Conservation (phyloP, 2,113 vertebrate genomes). For the Ciconia stormi region DNA sequence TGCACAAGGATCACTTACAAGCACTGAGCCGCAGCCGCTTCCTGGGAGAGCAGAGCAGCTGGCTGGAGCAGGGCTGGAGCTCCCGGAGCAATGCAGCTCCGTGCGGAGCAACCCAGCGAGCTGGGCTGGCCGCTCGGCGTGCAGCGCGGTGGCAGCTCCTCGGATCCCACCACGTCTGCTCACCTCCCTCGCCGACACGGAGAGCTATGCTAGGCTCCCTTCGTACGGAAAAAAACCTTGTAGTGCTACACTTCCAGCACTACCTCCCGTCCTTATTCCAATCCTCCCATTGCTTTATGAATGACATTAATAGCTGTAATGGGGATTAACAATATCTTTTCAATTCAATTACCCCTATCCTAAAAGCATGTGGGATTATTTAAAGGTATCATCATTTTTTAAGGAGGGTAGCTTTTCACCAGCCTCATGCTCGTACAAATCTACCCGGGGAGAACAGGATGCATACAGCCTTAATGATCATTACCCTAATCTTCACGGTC, state of each 20-base stretch:
- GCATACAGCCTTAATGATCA: not conserved
- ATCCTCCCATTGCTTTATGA: not conserved
- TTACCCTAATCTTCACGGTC: not conserved
- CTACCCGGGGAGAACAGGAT: not conserved
- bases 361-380: not conserved
- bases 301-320: not conserved
- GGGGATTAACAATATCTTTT: not conserved
- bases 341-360: not conserved
- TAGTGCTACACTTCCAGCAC: not conserved
- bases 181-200: accelerated
- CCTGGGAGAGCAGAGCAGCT: not conserved
- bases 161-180: accelerated
- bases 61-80: not conserved
- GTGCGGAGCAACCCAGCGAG: not conserved
- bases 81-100: accelerated
- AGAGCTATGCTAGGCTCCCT: not conserved
- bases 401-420: not conserved
- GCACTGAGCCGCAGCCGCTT: not conserved
- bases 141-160: not conserved
- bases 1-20: not conserved
- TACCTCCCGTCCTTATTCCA: not conserved
- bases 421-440: accelerated
- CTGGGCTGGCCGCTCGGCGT: not conserved
- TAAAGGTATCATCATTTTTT: not conserved
- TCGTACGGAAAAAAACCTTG: not conserved